Percentiles rank a stretch among this genome's conserved stretches.
Evolutionary conservation across 2,797 vertebrate species (phyloP).

Genomic region (Syngnathus rostellatus): DNA sequence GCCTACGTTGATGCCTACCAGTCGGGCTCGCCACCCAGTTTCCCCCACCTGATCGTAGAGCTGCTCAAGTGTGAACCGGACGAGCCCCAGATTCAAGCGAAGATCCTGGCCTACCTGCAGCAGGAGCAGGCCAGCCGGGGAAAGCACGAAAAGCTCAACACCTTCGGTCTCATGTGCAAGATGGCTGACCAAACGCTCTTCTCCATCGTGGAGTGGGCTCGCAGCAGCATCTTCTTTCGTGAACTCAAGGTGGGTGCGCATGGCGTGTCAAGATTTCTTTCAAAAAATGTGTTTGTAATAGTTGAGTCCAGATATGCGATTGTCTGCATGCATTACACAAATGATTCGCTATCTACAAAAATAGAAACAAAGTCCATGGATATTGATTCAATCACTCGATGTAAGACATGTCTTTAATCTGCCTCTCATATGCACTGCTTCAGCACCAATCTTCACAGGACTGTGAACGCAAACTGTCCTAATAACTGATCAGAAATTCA

Average conservation of each 20-base stretch:
- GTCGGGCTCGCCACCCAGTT: conserved; percentile 84
- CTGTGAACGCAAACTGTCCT: conserved; percentile 20
- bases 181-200: conserved; percentile 99
- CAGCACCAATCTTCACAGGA: conserved; percentile 41
- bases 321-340: not conserved
- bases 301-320: not conserved
- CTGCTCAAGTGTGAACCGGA: conserved; percentile 96
- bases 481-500: conserved; percentile 53
- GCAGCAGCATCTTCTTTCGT: conserved; percentile 97
- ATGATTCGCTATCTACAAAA: conserved; percentile 32
- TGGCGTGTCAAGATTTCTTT: not conserved
- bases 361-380: conserved; percentile 29
- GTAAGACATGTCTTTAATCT: conserved; percentile 45
- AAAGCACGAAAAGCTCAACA: conserved; percentile 95
- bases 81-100: conserved; percentile 92
- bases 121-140: conserved; percentile 91
- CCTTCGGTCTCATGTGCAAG: conserved; percentile 97
- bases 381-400: conserved; percentile 39
- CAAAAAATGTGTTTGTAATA: not conserved
- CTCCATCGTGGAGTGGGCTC: conserved; percentile 98
- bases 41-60: conserved; percentile 93
- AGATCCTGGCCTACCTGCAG: conserved; percentile 91
- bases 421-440: conserved; percentile 27
- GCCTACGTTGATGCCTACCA: conserved; percentile 88
- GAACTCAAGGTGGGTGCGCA: conserved; percentile 86